These are phyloP conservation scores for Hemithea aestivaria DNA, from an alignment of 2,888 invertebrate genomes.

Conservation along the genomic window DNA sequence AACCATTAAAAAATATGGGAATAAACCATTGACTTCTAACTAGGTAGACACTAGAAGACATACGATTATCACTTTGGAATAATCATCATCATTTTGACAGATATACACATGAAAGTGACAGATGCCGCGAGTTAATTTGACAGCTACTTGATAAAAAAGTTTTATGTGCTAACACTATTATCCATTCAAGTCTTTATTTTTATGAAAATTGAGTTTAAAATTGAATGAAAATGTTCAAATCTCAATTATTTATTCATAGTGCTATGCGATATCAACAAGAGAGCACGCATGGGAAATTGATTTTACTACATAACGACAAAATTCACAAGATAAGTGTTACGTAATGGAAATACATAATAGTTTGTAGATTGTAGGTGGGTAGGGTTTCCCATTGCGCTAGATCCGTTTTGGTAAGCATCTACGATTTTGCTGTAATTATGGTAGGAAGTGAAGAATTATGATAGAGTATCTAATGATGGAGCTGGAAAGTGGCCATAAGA, in stretches of 20 bases:
- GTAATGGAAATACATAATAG: too few species aligned
- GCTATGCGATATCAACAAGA: constrained; percentile 14
- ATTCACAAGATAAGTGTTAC: too few species aligned
- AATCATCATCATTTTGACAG: constrained; percentile 24
- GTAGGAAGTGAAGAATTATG: too few species aligned
- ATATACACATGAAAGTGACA: constrained; percentile 26
- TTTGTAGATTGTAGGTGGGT: too few species aligned
- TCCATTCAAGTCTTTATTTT: neutral
- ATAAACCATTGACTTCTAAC: neutral
- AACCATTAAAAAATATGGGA: too few species aligned
- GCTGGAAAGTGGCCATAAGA: too few species aligned
- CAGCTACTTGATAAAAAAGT: constrained; percentile 14
- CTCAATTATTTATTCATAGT: constrained; percentile 8
- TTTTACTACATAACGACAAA: constrained; percentile 2
- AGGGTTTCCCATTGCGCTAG: too few species aligned
- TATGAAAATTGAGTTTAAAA: constrained; percentile 6
- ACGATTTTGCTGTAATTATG: too few species aligned
- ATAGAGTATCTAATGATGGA: too few species aligned
- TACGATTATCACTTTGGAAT: constrained; percentile 13
- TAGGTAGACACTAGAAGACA: too few species aligned
- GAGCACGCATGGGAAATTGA: constrained; percentile 14
- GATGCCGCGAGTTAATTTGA: constrained; percentile 19
- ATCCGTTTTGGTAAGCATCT: too few species aligned
- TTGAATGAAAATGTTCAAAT: neutral
- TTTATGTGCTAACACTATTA: neutral